Conservation (phyloP, 2,888 invertebrate genomes). For the Oscheius sp. region DNA sequence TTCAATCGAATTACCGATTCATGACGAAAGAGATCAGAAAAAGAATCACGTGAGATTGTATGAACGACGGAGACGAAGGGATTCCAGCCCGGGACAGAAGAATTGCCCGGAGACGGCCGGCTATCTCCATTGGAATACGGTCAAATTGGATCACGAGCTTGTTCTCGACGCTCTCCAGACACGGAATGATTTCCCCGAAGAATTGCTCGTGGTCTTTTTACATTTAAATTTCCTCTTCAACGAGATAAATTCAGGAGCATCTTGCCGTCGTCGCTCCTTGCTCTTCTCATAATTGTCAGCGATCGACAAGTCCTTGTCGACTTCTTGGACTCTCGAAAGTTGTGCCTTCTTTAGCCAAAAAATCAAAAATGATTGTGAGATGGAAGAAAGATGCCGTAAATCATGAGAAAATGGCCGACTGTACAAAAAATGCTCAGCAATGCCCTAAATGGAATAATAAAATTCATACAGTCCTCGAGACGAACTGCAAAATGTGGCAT, state of each 20-base stretch:
- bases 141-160: not conserved
- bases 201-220: not conserved
- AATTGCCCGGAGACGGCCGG: too few species aligned
- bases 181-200: not conserved
- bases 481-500: slow-evolving; percentile 13
- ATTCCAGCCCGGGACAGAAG: not conserved
- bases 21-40: not conserved
- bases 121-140: not conserved
- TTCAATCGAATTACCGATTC: not conserved
- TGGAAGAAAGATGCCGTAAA: slow-evolving; percentile 11
- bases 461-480: slow-evolving; percentile 9
- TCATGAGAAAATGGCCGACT: slow-evolving; percentile 4
- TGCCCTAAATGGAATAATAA: slow-evolving; percentile 16
- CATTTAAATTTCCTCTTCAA: too few species aligned
- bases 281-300: not conserved
- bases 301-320: not conserved
- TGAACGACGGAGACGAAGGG: not conserved
- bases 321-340: not conserved
- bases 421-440: not conserved
- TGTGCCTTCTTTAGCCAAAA: not conserved
- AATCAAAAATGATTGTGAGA: not conserved
- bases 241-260: not conserved
- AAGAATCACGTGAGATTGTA: not conserved
- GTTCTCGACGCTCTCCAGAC: not conserved
- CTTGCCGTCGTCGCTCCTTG: not conserved